Evolutionary conservation across 1,140 invertebrate genomes (phyloP).

Genomic region (Drosophila micromelanica): DNA sequence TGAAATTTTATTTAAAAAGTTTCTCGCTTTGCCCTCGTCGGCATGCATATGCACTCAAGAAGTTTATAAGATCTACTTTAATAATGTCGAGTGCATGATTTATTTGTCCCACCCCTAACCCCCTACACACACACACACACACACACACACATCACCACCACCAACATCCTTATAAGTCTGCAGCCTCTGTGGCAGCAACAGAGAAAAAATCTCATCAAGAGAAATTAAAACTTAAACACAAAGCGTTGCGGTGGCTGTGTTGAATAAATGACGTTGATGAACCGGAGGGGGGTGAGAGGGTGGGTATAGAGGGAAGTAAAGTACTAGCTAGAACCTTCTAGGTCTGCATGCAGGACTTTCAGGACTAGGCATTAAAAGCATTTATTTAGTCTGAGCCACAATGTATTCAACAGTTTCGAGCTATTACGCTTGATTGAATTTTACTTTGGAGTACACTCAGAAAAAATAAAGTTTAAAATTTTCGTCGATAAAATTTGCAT

Average conservation of each 20-base stretch:
- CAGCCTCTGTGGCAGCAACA: constrained; percentile 21
- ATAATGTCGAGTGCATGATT: constrained; percentile 81
- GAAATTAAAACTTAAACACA: constrained; percentile 78
- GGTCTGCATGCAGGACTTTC: constrained; percentile 2
- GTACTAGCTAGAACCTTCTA: too few species aligned
- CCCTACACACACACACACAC: neutral
- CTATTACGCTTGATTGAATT: constrained; percentile 76
- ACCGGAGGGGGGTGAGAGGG: neutral
- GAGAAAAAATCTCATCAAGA: constrained; percentile 65
- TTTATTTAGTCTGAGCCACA: constrained; percentile 23
- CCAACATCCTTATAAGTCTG: neutral
- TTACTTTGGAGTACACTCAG: constrained; percentile 44
- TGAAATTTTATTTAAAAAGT: constrained; percentile 69
- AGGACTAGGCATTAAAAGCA: constrained; percentile 41
- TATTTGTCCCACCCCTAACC: constrained; percentile 11
- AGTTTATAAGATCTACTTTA: constrained; percentile 80
- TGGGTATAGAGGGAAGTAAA: neutral
- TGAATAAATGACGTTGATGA: constrained; percentile 47
- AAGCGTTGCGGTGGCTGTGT: constrained; percentile 29
- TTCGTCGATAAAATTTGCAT: constrained; percentile 18
- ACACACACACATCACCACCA: too few species aligned
- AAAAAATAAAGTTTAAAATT: neutral
- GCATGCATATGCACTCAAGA: constrained; percentile 60
- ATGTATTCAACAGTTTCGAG: constrained; percentile 60
- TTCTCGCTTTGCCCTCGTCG: constrained; percentile 39